A percentile compares a stretch with the other conserved stretches of the same genome.
Evolutionary conservation across 2,797 vertebrate genomes (phyloP).

Genomic region (Ibycter americanus): DNA sequence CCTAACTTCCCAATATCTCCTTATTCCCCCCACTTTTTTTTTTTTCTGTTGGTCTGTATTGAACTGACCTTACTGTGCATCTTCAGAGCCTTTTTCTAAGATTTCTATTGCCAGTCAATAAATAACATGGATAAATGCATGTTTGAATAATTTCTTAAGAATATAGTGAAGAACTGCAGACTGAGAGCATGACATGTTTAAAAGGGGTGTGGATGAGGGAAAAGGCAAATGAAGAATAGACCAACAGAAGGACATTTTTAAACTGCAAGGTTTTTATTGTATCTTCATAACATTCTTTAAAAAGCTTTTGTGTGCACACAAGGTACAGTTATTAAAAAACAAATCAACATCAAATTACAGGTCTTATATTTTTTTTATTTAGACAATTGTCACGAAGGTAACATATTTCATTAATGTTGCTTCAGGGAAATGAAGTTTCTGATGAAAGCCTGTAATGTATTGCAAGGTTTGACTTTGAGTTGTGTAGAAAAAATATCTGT

Average conservation of each 20-base stretch:
- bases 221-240: background rate
- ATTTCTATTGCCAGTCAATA: background rate
- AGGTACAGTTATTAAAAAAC: background rate
- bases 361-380: background rate
- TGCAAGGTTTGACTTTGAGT: background rate
- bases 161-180: background rate
- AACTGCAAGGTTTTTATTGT: background rate
- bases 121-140: background rate
- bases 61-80: background rate
- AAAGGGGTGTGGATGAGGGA: background rate
- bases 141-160: background rate
- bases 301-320: background rate
- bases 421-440: background rate
- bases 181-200: background rate
- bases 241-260: background rate
- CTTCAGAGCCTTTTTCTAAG: background rate
- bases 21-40: background rate
- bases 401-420: background rate
- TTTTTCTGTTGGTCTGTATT: background rate
- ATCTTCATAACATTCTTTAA: background rate
- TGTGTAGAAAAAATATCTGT: background rate
- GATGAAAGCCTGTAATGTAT: background rate
- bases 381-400: background rate
- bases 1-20: background rate
- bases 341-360: background rate